Evolutionary conservation across 2,888 invertebrate species (phyloP), one percentile per base, ranked within the genome.

Genomic region (Nemotelus nigrinus): DNA sequence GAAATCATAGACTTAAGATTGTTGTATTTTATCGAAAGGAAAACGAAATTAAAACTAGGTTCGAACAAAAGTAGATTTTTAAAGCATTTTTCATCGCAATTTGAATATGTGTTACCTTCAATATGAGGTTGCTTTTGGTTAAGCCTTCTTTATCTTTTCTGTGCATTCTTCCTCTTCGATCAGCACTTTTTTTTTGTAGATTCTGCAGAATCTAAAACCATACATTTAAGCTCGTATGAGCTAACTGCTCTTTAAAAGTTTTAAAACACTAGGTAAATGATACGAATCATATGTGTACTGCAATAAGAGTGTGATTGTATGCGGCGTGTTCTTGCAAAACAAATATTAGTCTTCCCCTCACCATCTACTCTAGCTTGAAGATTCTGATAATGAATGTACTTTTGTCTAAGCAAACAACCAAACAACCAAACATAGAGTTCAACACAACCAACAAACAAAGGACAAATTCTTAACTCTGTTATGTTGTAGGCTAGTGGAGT

Each of bases 161-260:
- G 93, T 94, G 93, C 93, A 95, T 95, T 91, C 95, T 94, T 92
- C 96, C 96, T 93, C 96, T 94, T 91, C 96, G 93, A 93, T 96
- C 95, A 91, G 96, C 96, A 93, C 96, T 95, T 93, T 96, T 96
- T 96, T 96, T 96, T 95, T 96, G 96, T 91, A 96, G 96, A 93
- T 96, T 96, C 96, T 96, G 96, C 94, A 96, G 96, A 94, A 96
- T 96, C 96, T 96, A 96, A 94, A 95, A 95, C 93, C 86, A 87
- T 85, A 86, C 81, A 86, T 86, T 85, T 85, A 86, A 85, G 84
- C 87, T 86, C 87, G 84, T 83, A 85, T 84, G 83, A 83, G 83
- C 86, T 85, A 84, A 83, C 82, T 83, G 82, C 82, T 82, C 81
- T 82, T 80, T 82, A 82, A 80, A 80, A 79, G 80, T 72, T 75